These are phyloP conservation scores for Sinonovacula constricta DNA, from an alignment of 1,140 invertebrate genomes.

Conservation along the genomic window DNA sequence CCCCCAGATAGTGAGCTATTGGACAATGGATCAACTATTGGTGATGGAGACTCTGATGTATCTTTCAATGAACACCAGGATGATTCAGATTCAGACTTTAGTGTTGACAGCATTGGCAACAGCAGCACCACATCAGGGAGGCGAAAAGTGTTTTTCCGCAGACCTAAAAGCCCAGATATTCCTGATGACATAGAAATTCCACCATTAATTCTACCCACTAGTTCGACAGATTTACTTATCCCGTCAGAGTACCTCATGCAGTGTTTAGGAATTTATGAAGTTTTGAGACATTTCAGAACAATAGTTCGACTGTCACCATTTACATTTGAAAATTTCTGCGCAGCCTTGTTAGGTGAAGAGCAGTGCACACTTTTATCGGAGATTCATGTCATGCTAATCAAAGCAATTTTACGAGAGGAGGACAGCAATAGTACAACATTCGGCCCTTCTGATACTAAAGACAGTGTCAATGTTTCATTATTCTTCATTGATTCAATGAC, in stretches of 20 bases:
- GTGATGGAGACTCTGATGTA: slow-evolving; percentile 66
- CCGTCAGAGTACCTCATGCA: slow-evolving; percentile 87
- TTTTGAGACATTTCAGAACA: slow-evolving; percentile 93
- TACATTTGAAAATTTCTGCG: slow-evolving; percentile 97
- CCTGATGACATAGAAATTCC: slow-evolving; percentile 83
- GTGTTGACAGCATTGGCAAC: slow-evolving; percentile 72
- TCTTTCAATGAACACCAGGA: slow-evolving; percentile 68
- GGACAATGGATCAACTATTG: slow-evolving; percentile 63
- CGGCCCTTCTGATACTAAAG: slow-evolving; percentile 96
- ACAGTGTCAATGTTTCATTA: slow-evolving; percentile 95
- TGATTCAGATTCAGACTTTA: slow-evolving; percentile 69
- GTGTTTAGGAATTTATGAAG: slow-evolving; percentile 88
- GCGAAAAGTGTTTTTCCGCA: slow-evolving; percentile 61
- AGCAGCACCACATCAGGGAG: slow-evolving; percentile 69
- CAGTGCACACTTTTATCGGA: slow-evolving; percentile 93
- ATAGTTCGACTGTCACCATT: slow-evolving; percentile 95
- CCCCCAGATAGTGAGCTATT: slow-evolving; percentile 63
- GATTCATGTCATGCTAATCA: slow-evolving; percentile 94
- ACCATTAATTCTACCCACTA: slow-evolving; percentile 87
- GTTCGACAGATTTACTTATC: slow-evolving; percentile 93
- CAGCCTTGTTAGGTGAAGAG: slow-evolving; percentile 93
- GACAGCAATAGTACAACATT: slow-evolving; percentile 96
- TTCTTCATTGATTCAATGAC: slow-evolving; percentile 96
- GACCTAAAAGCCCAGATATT: slow-evolving; percentile 74
- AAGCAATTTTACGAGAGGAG: slow-evolving; percentile 94